Conservation (phyloP, 2,888 invertebrate species). For the Nysson spinosus region DNA sequence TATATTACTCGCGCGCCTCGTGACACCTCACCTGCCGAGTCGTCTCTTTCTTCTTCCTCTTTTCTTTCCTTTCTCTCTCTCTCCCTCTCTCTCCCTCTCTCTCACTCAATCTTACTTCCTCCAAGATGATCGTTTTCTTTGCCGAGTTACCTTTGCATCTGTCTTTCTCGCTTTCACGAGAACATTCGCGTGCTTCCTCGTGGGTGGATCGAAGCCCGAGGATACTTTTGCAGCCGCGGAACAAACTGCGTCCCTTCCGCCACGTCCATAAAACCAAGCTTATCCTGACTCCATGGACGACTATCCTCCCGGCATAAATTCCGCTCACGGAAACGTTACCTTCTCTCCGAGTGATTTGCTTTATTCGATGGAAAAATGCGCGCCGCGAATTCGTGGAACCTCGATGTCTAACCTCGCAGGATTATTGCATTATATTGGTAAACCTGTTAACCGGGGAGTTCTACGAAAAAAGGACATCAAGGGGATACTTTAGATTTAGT, state of each 20-base stretch:
- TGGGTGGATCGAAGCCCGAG: constrained; percentile 74
- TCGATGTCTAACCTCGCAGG: no score
- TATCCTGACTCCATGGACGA: constrained; percentile 40
- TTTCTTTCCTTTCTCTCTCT: constrained; percentile 7
- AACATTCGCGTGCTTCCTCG: constrained; percentile 71
- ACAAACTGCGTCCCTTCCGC: constrained; percentile 65
- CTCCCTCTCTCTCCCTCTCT: not conserved
- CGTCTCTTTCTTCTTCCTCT: constrained; percentile 18
- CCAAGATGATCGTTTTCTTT: no score
- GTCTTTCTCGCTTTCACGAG: no score
- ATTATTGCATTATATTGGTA: no score
- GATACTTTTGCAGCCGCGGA: constrained; percentile 56
- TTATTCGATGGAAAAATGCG: no score
- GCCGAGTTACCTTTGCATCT: no score
- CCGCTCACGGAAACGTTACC: constrained; percentile 34
- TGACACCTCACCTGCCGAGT: constrained; percentile 77
- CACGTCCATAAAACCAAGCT: constrained; percentile 52
- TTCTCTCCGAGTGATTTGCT: no score
- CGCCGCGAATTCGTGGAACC: no score
- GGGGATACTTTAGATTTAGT: no score
- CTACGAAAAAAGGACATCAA: no score
- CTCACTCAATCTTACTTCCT: no score
- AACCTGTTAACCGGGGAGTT: no score
- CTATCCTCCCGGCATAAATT: constrained; percentile 38
- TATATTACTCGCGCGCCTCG: constrained; percentile 76